Percentiles rank a stretch among this genome's conserved stretches.
These are phyloP conservation scores for Cheilosia pagana DNA, from an alignment of 2,888 invertebrate genomes.

Conservation along the genomic window DNA sequence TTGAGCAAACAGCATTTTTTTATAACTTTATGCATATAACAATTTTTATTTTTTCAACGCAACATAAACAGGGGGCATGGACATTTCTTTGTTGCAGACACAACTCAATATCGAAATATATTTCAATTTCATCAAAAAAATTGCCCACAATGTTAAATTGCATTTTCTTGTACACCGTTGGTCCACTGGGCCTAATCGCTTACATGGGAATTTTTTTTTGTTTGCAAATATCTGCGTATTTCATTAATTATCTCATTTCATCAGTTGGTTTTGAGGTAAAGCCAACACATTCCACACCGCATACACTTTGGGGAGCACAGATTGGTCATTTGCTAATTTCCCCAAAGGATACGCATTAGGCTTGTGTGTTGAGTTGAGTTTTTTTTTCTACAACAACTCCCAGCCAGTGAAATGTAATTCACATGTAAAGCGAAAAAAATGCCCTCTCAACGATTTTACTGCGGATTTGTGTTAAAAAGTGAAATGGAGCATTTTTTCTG, in stretches of 20 bases:
- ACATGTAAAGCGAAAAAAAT: conserved; percentile 32
- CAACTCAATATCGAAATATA: conserved; percentile 5
- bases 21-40: no score
- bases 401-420: conserved; percentile 43
- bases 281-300: conserved; percentile 19
- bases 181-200: conserved; percentile 68
- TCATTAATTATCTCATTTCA: conserved; percentile 61
- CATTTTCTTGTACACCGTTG: conserved; percentile 53
- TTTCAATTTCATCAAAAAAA: neutral
- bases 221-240: conserved; percentile 32
- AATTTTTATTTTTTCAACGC: no score
- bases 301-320: conserved; percentile 58
- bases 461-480: conserved; percentile 31
- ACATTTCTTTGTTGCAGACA: neutral
- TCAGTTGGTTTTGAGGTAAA: neutral
- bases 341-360: conserved; percentile 51
- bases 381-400: conserved; percentile 36
- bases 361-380: conserved; percentile 1
- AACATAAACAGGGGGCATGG: no score
- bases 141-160: conserved; percentile 26
- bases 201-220: conserved; percentile 37
- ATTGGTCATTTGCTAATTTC: conserved; percentile 74
- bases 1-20: no score
- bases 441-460: conserved; percentile 25
- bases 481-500: conserved; percentile 26